Conservation (phyloP, 2,113 vertebrate species). For the Oncorhynchus clarkii region DNA sequence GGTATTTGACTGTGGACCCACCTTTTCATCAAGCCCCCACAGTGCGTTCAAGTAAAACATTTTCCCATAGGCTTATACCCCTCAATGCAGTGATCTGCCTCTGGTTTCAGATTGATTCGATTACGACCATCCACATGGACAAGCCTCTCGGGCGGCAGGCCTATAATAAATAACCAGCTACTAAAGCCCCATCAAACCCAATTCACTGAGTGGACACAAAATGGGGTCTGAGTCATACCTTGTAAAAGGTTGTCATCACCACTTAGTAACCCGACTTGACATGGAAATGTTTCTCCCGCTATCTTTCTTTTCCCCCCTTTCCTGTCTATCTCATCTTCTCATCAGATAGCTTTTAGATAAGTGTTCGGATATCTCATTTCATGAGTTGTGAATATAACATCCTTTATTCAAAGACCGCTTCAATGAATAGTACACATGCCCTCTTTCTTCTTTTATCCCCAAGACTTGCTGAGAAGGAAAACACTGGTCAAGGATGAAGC, state of each 20-base stretch:
- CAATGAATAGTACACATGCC: constrained; percentile 8
- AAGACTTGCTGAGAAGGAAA: constrained; percentile 16
- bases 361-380: background rate
- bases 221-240: background rate
- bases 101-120: background rate
- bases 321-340: background rate
- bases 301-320: background rate
- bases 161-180: constrained; percentile 1
- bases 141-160: background rate
- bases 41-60: background rate
- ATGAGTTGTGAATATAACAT: background rate
- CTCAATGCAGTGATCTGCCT: background rate
- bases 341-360: constrained; percentile 1
- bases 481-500: background rate
- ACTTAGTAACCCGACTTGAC: background rate
- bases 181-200: constrained; percentile 14
- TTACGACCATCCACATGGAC: constrained; percentile 12
- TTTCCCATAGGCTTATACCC: background rate
- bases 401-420: constrained; percentile 14
- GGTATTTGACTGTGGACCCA: background rate
- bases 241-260: constrained; percentile 16
- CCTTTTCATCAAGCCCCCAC: background rate
- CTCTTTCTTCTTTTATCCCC: constrained; percentile 9
- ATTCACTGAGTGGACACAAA: background rate
- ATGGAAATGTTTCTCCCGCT: background rate